These are phyloP conservation scores for Takifugu rubripes DNA, from an alignment of 2,797 vertebrate species.

Conservation along the genomic window DNA sequence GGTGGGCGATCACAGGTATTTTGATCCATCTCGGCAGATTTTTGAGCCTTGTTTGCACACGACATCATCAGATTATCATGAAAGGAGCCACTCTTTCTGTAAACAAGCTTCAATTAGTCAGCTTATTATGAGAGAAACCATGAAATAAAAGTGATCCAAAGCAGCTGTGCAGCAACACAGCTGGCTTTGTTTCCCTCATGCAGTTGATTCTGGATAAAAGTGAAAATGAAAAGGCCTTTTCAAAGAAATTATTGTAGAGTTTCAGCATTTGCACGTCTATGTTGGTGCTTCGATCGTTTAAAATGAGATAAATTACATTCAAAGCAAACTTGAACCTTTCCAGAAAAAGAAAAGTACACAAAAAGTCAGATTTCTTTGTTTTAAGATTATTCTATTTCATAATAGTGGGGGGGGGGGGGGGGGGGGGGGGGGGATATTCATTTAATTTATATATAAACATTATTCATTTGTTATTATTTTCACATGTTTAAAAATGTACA, in stretches of 20 bases:
- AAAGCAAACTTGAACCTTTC: too few species aligned
- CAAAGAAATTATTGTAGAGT: neutral
- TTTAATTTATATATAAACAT: too few species aligned
- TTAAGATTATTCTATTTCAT: too few species aligned
- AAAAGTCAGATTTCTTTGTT: too few species aligned
- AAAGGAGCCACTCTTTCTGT: constrained; percentile 4
- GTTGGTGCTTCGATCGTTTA: too few species aligned
- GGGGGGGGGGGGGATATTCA: too few species aligned
- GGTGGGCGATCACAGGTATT: neutral
- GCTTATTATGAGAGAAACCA: neutral
- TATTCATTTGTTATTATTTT: too few species aligned
- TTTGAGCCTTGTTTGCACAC: constrained; percentile 14
- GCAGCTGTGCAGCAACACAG: constrained; percentile 7
- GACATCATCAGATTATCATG: constrained; percentile 1
- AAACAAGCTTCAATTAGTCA: neutral
- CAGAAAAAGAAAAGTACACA: too few species aligned
- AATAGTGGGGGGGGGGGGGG: too few species aligned
- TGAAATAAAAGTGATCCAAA: constrained; percentile 1
- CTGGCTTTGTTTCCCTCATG: neutral
- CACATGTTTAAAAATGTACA: too few species aligned
- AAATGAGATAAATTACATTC: too few species aligned
- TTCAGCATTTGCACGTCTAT: neutral
- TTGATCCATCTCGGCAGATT: constrained; percentile 4
- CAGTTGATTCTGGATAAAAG: neutral
- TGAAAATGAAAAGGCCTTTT: neutral